These are phyloP conservation scores for Phalacrocorax pelagicus DNA, from an alignment of 2,113 vertebrate genomes.

Conservation along the genomic window DNA sequence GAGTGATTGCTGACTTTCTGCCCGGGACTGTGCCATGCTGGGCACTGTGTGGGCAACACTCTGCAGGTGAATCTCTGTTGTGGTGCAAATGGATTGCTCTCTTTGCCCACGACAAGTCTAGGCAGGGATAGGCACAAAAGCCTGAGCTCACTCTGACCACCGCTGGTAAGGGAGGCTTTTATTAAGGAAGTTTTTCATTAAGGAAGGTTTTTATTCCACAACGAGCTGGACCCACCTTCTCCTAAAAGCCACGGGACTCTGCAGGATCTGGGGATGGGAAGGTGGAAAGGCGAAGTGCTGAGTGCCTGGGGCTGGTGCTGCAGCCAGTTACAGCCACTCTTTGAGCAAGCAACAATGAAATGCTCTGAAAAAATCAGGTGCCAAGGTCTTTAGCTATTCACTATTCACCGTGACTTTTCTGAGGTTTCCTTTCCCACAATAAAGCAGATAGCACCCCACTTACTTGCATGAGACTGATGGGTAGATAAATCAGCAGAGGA, in stretches of 20 bases:
- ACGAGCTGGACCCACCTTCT: neutral
- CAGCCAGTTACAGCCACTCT: accelerated
- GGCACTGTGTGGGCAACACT: accelerated
- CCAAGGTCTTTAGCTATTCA: neutral
- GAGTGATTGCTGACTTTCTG: neutral
- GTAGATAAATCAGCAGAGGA: neutral
- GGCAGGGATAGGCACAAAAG: accelerated
- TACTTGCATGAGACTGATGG: neutral
- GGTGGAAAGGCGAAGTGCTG: neutral
- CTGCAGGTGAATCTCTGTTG: neutral
- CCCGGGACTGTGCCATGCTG: accelerated
- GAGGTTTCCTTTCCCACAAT: slow-evolving; percentile 37
- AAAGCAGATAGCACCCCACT: neutral
- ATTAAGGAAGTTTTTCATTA: neutral
- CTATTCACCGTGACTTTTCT: neutral
- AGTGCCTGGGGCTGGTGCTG: accelerated
- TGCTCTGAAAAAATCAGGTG: neutral
- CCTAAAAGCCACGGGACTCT: neutral
- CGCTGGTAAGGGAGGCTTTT: neutral
- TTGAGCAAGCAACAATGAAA: neutral
- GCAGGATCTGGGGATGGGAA: neutral
- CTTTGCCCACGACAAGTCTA: neutral
- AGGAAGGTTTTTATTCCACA: neutral
- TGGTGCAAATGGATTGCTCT: neutral
- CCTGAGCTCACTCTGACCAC: neutral